Base-by-base conservation (phyloP, 2,797 vertebrate species). In the Natrix natrix region DNA sequence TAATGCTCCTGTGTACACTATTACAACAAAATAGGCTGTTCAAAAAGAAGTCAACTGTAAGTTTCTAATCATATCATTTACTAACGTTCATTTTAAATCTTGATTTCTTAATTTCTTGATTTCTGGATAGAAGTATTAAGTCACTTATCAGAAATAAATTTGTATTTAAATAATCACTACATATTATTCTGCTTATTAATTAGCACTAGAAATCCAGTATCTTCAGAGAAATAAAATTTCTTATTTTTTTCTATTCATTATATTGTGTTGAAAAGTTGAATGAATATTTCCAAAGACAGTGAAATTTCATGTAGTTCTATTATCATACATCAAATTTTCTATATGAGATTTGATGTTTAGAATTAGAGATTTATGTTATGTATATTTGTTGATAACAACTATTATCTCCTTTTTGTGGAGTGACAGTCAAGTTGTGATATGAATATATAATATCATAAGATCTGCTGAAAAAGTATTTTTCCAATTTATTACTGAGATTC, bases 171-270 rank as follows among this genome's bases (percentile, higher is more conserved):
- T 16, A 92, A 93, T 87, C 66, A 48, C 90, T 26, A 56, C 90
- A 92, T 94, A 93, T 87, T 61, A 93, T 61, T 92, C 89, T 94
- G 74, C 91, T 26, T 96, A 92, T 87, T 87, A 63, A 90, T 96
- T 92, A 90, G n/a, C 83, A 2, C 52, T 93, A 91, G n/a, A 94
- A 95, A 95, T 60, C 90, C 87, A 93, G 14, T 32, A 59, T 52
- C 11, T 59, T 12, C 32, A 12, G 48, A 66, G 20, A 54, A 55
- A 90, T 55, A 90, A 90, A 69, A 17, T 61, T 48, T 52, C 52
- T 22, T 2, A n/a, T 59, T 14, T n/a, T 0, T 0, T 28, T 0
- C 16, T 57, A 91, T 63, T 59, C 87, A 56, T 54, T 92, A 32
- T 83, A 48, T 32, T 43, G 74, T 1, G 0, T 94, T 61, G 86